phyloP scores from a whole-genome alignment of 2,797 vertebrate species.

The Odontamblyopus lacepedii region DNA sequence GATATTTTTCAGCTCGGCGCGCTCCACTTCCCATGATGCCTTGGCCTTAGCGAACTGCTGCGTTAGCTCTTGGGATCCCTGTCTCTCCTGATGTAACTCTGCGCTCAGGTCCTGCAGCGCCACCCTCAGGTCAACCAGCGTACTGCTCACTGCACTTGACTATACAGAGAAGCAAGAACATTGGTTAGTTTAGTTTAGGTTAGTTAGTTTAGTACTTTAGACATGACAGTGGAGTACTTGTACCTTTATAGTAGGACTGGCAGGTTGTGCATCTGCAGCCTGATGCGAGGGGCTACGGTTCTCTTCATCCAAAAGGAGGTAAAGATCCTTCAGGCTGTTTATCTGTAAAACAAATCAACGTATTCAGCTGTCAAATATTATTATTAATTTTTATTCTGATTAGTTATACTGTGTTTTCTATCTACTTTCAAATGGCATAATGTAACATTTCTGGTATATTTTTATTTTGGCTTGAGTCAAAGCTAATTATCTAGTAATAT shows the following conservation, averaged over 20 bases:
- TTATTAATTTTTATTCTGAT: too few relatives aligned
- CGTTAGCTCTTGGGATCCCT: constrained; percentile 90
- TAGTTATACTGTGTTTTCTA: not conserved
- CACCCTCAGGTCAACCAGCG: constrained; percentile 89
- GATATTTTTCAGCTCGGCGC: constrained; percentile 88
- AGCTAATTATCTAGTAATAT: too few relatives aligned
- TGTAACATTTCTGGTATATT: too few relatives aligned
- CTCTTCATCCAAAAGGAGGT: constrained; percentile 91
- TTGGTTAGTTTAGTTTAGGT: not conserved
- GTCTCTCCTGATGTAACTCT: constrained; percentile 89
- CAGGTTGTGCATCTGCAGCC: constrained; percentile 81
- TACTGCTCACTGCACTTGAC: constrained; percentile 88
- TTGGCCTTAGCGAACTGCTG: constrained; percentile 98
- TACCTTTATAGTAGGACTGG: constrained; percentile 77
- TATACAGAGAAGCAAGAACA: constrained; percentile 38
- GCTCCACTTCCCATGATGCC: constrained; percentile 95
- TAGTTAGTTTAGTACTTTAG: too few relatives aligned
- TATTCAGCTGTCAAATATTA: not conserved
- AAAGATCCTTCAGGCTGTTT: constrained; percentile 94
- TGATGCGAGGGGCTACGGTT: constrained; percentile 82
- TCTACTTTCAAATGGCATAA: not conserved
- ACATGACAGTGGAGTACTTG: not conserved
- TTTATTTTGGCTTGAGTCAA: too few relatives aligned
- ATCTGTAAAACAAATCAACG: constrained; percentile 77
- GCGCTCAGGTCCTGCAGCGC: constrained; percentile 91